These are phyloP conservation scores for Seriola dumerili DNA, from an alignment of 2,113 vertebrate species.

Conservation along the genomic window DNA sequence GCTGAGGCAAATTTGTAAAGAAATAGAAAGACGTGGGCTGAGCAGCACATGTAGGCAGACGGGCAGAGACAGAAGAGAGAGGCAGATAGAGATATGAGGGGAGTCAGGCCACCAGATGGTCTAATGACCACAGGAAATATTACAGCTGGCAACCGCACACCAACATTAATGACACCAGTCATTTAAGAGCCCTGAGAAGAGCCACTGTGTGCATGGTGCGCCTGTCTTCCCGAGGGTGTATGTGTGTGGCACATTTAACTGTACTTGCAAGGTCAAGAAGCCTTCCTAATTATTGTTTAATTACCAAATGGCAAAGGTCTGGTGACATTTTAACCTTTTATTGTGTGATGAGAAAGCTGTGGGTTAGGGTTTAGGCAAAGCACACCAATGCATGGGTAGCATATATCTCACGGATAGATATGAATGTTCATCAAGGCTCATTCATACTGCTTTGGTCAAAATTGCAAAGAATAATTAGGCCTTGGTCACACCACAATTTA, in stretches of 20 bases:
- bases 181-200: constrained; percentile 59
- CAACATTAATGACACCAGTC: constrained; percentile 77
- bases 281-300: constrained; percentile 48
- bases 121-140: constrained; percentile 82
- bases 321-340: constrained; percentile 33
- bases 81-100: constrained; percentile 53
- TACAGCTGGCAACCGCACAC: constrained; percentile 76
- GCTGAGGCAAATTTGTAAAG: neutral
- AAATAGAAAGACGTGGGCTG: constrained; percentile 1
- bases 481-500: no score
- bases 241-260: constrained; percentile 35
- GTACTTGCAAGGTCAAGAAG: constrained; percentile 55
- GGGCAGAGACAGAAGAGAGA: constrained; percentile 24
- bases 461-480: no score
- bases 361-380: neutral
- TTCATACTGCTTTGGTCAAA: neutral
- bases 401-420: no score
- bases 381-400: neutral
- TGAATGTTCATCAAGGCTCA: neutral
- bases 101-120: constrained; percentile 78
- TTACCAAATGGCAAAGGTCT: constrained; percentile 43
- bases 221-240: constrained; percentile 10
- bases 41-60: constrained; percentile 25
- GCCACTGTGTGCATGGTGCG: constrained; percentile 32
- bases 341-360: constrained; percentile 8